A percentile compares a stretch with the other conserved stretches of the same genome.
These are phyloP conservation scores for Aplodontia rufa DNA, from an alignment of 2,113 vertebrate species.

Conservation along the genomic window DNA sequence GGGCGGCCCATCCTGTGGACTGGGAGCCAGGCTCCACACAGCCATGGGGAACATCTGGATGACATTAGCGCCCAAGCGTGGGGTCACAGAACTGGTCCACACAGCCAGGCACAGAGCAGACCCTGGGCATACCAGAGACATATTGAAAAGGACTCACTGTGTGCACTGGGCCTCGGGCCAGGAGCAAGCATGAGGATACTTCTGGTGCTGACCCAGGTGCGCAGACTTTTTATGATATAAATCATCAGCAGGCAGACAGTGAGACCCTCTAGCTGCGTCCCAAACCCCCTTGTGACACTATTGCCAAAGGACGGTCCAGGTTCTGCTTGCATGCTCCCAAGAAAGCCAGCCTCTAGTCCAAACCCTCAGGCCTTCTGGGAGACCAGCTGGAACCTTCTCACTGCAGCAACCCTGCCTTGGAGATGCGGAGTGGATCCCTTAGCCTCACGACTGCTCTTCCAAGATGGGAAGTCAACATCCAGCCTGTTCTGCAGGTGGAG, in stretches of 20 bases:
- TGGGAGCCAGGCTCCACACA: not conserved
- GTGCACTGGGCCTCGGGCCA: not conserved
- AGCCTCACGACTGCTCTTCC: accelerated
- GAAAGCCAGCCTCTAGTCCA: not conserved
- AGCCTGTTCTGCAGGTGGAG: accelerated
- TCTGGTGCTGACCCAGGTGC: not conserved
- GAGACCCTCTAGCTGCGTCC: not conserved
- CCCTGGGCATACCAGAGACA: not conserved
- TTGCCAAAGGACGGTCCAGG: not conserved
- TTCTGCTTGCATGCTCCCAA: not conserved
- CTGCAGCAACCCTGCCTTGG: not conserved
- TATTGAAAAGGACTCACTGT: accelerated
- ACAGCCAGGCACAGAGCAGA: accelerated
- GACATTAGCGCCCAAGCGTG: conserved; percentile 45
- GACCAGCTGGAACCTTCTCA: not conserved
- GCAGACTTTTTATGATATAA: not conserved
- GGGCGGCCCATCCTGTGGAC: conserved; percentile 55
- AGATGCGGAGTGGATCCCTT: not conserved
- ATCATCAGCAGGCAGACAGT: not conserved
- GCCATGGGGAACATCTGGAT: conserved; percentile 64
- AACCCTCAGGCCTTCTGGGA: too few species aligned
- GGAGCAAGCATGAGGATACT: not conserved
- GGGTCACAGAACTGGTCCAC: conserved; percentile 58
- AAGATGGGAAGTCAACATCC: not conserved
- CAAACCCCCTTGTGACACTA: not conserved